Base-by-base conservation (phyloP, 2,113 vertebrate genomes). In the Thamnaconus septentrionalis region DNA sequence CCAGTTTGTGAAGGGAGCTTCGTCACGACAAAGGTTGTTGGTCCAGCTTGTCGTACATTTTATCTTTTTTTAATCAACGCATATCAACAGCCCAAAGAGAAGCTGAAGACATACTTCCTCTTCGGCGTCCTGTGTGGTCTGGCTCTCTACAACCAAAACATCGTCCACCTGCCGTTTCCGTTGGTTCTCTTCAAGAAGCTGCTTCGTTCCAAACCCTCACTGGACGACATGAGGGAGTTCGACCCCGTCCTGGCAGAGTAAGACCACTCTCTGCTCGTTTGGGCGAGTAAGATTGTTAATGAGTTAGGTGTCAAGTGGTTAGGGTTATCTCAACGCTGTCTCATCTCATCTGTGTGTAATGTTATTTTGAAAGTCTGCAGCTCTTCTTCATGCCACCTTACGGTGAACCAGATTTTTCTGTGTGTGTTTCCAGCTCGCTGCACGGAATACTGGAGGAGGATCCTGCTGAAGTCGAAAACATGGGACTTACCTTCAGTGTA, bases 81-180 rank as follows among this genome's bases (percentile, higher is more conserved):
- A n/a, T n/a, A n/a, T n/a, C 48, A 4, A 68, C 70, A 91, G 90
- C 86, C 76, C 43, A 71, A 61, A 47, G 11, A 65, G 6, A 67
- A 75, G 31, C 62, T 76, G 54, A 91, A 90, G 52, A 78, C 40
- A 2, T 94, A 94, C 72, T 93, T 87, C 76, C 74, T 92, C 64
- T 91, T 93, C 69, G 93, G 93, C 3, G 4, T 92, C 42, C 69
- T 94, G 51, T 92, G 86, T 41, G 91, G 92, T 8, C 67, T 93
- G 59, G 87, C 88, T 48, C 58, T 92, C 42, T 87, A 82, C 75
- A 91, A 91, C 66, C 10, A 69, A 50, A 76, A 82, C 65, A 85
- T 86, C 3, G 50, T 91, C 59, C 49, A 88, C 58, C 53, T 93
- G 61, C 87, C 75, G 1, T 89, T 92, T 56, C 90, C 92, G 1